These are phyloP conservation scores for Otolemur garnettii DNA, from an alignment of 2,113 vertebrate genomes.

Conservation along the genomic window DNA sequence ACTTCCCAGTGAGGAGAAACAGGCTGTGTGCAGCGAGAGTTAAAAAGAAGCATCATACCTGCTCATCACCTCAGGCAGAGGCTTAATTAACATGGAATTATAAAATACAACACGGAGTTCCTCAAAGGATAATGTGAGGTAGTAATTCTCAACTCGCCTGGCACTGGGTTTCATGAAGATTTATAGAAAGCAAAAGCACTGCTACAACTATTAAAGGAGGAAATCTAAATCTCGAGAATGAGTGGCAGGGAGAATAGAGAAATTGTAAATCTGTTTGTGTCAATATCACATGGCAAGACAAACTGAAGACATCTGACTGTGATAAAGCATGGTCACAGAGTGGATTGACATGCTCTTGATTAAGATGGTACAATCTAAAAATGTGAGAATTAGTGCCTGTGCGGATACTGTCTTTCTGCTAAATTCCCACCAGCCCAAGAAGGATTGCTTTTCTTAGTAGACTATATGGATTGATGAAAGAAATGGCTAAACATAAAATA, in stretches of 20 bases:
- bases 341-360: not conserved
- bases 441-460: not conserved
- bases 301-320: conserved; percentile 58
- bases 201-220: conserved; percentile 57
- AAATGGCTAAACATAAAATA: not conserved
- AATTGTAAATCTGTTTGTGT: conserved; percentile 55
- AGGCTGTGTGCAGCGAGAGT: not conserved
- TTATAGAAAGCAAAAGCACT: conserved; percentile 41
- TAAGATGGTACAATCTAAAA: not conserved
- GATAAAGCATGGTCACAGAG: not conserved
- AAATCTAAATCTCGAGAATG: conserved; percentile 60
- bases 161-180: conserved; percentile 41
- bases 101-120: not conserved
- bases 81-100: not conserved
- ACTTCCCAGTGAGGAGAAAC: not conserved
- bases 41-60: not conserved
- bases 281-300: conserved; percentile 49
- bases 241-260: conserved; percentile 54
- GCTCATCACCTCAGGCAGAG: not conserved
- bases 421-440: not conserved
- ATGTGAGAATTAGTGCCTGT: not conserved
- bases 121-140: not conserved
- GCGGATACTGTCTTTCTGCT: not conserved
- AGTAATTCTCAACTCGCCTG: not conserved
- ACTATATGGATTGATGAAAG: not conserved